Evolutionary conservation across 2,113 vertebrate genomes (phyloP), one percentile per base, ranked within the genome.

Genomic region (Corythornis cristatus): DNA sequence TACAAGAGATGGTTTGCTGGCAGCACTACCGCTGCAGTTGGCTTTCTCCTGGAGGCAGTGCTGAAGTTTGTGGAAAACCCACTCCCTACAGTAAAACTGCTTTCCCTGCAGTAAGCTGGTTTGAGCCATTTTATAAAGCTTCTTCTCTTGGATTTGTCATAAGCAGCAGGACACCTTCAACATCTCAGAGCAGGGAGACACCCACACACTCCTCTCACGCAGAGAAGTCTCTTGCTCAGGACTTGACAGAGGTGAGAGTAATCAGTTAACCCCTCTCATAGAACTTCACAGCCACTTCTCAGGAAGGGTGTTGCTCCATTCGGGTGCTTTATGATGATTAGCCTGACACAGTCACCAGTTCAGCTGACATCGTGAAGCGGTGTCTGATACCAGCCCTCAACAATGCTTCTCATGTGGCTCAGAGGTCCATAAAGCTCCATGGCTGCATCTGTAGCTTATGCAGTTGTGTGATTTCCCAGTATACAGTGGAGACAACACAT

Each of bases 21-120:
- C 98, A 90, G 98, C 94, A 64, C 94, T 88, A 54, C 91, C 87
- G 72, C 98, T 97, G 94, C 95, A 96, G 98, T 95, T 98, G 40
- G 98, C 98, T 96, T 99, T 99, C 98, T 99, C 99, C 98, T 99
- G 99, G 80, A 99, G 99, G 97, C 99, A 99, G 78, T 99, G 99
- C 98, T 99, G 99, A 96, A 99, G 98, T 98, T 99, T 99, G 93
- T 99, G 99, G 98, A 99, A 99, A 96, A 99, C 99, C 99, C 99
- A 99, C 97, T 99, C 99, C 95, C 99, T 97, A 97, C 99, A 99
- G 97, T 99, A 99, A 97, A 99, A 99, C 89, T 98, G 99, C 85
- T 99, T 99, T 87, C 99, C 99, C 97, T 99, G 98, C 96, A 99
- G 98, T 96, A 99, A 98, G 98, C 99, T 99, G 83, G 98, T 99